Base-by-base conservation (phyloP, 1,140 invertebrate genomes). In the Drosophila bocqueti region DNA sequence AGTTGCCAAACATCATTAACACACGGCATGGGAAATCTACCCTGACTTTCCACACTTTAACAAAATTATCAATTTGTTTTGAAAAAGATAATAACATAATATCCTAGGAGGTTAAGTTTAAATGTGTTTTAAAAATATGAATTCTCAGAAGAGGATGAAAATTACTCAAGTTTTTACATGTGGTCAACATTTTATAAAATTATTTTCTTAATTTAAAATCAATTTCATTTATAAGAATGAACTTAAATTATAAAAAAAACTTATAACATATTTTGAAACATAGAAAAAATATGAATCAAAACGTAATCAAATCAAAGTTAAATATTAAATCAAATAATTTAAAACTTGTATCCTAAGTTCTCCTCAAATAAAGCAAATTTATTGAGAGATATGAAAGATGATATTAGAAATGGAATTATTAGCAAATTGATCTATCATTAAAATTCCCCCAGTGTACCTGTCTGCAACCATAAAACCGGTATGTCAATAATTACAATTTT, bases 1-100 rank as follows among this genome's bases (percentile, higher is more conserved):
- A 79, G 77, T 79, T 79, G 61, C 76, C 77, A 79, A 79, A 79
- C 77, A 79, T 79, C 77, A 79, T 79, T 79, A 79, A 79, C 77
- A 79, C 38, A 50, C 64, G 43, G 55, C 42, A 47, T 18, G 43
- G 38, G 34, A 50, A 54, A 15, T 36, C n/a, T 31, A 16, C 40
- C 13, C 36, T 40, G 63, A 68, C 66, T 60, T 61, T 6, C 0
- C 15, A 61, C 66, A 74, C 71, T 72, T n/a, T 1, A 21, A 52
- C 4, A 31, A 52, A 61, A 29, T 40, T 15, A 13, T 16, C 16
- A 42, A 21, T 21, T 31, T 34, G 26, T 21, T 24, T 24, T 6
- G 1, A 2, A 6, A 18, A 16, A 24, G 34, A 18, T 55, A 38
- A 38, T 38, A 38, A 54, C 11, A 7, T 11, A 1, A 29, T 16